These are phyloP conservation scores for Catocala fraxini DNA, from an alignment of 2,888 invertebrate species.

Conservation along the genomic window DNA sequence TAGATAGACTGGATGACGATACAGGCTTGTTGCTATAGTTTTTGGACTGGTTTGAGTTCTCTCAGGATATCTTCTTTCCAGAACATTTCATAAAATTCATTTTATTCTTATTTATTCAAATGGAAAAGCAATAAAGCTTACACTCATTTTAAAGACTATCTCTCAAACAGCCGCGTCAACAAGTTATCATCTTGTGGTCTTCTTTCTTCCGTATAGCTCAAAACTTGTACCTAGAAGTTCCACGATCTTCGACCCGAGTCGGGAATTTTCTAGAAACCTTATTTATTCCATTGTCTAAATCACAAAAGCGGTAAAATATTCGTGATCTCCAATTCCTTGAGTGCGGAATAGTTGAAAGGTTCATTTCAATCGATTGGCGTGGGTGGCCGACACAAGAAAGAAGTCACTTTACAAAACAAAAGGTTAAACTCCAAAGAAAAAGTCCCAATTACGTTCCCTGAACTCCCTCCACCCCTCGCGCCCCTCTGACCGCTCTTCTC, in stretches of 20 bases:
- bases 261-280: background rate
- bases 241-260: background rate
- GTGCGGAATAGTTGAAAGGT: constrained; percentile 39
- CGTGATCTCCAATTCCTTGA: constrained; percentile 36
- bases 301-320: constrained; percentile 18
- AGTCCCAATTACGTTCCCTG: constrained; percentile 83
- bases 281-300: constrained; percentile 5
- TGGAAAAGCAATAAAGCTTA: no score
- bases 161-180: no score
- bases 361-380: constrained; percentile 71
- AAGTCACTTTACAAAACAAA: constrained; percentile 86
- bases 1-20: no score
- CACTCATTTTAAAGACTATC: no score
- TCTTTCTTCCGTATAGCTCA: no score
- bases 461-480: constrained; percentile 21
- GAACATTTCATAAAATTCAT: no score
- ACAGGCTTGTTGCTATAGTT: no score
- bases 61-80: no score
- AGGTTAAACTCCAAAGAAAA: constrained; percentile 83
- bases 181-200: no score
- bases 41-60: no score
- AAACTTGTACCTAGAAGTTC: background rate
- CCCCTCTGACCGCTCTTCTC: constrained; percentile 46
- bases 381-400: constrained; percentile 68
- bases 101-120: no score